Evolutionary conservation across 1,140 invertebrate species (phyloP).

Genomic region (Drosophila saltans): DNA sequence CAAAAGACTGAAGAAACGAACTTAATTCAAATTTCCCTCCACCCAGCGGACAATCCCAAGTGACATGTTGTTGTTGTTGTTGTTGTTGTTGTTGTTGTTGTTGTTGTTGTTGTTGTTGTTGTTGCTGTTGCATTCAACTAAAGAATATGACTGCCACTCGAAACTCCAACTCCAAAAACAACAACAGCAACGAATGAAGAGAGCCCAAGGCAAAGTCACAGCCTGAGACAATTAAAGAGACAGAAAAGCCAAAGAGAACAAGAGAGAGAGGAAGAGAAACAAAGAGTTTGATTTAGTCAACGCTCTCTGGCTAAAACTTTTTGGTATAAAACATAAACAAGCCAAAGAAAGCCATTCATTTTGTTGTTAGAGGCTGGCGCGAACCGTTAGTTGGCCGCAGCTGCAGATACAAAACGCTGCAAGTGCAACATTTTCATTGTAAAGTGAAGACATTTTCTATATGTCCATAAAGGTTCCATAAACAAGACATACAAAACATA

Average conservation of each 20-base stretch:
- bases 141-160: slow-evolving; percentile 7
- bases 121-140: not conserved
- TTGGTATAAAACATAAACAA: slow-evolving; percentile 81
- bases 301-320: slow-evolving; percentile 51
- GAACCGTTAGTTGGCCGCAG: slow-evolving; percentile 59
- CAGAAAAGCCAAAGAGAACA: not conserved
- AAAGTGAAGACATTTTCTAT: slow-evolving; percentile 8
- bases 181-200: not conserved
- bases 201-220: not conserved
- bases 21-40: slow-evolving; percentile 38
- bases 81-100: not conserved
- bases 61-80: too few relatives aligned
- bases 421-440: slow-evolving; percentile 39
- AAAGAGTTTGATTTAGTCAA: slow-evolving; percentile 14
- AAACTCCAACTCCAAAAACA: not conserved
- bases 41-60: slow-evolving; percentile 15
- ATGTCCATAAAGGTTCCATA: not conserved
- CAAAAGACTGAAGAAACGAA: slow-evolving; percentile 70
- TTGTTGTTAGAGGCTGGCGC: slow-evolving; percentile 72
- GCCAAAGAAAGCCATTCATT: slow-evolving; percentile 79
- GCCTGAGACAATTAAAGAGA: not conserved
- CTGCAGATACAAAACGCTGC: slow-evolving; percentile 42
- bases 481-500: not conserved
- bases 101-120: not conserved
- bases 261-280: not conserved